Evolutionary conservation across 2,888 invertebrate genomes (phyloP), one percentile per base, ranked within the genome.

Genomic region (Andrena praecox): DNA sequence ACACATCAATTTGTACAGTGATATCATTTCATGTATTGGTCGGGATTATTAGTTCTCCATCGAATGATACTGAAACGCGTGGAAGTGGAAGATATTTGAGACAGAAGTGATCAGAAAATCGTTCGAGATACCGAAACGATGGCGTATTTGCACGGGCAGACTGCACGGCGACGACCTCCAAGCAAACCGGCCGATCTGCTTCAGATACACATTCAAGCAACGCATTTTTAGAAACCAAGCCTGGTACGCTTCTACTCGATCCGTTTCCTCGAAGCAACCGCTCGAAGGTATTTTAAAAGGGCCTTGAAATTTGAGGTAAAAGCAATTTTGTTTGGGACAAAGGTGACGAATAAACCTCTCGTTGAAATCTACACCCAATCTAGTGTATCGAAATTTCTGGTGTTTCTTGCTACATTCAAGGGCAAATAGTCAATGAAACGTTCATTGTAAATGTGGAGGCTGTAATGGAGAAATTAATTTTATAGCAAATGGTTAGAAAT

Each of bases 111-210:
- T 42, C 16, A 42, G 81, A 67, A 82, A 71, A 78, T 84, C 77
- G 80, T 64, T 42, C 12, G 60, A 48, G 60, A 75, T 82, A 77
- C 63, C 74, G 24, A 78, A 67, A 73, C 77, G 68, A 74, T 64
- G 70, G 72, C 10, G 56, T 70, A 72, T 77, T 77, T 68, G 59
- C 73, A 74, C 69, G 56, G 74, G 78, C 62, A 87, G 87, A 87
- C 87, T 78, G 87, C 87, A 74, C 52, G 87, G 87, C 87, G 87
- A 73, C 87, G 87, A 80, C 84, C 86, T 84, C 87, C 84, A 71
- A 78, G 75, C 69, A 85, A 80, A 82, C 87, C 82, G 87, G 86
- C 80, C 76, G 31, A 70, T 77, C 85, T 79, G 80, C 87, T 77
- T 80, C 54, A 70, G 79, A 79, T 77, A 79, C 67, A 48, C 72